Evolutionary conservation across 2,797 vertebrate species (phyloP).

Genomic region (Euphonia xanthogaster): DNA sequence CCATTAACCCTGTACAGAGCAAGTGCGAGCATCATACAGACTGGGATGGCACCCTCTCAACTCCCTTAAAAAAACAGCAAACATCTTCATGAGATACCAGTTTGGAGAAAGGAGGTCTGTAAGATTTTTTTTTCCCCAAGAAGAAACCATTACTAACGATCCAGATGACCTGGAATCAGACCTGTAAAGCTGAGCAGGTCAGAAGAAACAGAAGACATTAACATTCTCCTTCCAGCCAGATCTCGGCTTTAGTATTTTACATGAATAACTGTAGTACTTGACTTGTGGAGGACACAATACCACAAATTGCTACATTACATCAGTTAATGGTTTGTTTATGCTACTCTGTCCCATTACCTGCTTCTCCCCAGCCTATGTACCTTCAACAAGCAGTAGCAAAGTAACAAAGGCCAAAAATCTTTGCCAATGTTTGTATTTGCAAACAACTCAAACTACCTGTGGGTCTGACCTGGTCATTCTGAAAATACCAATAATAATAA

Average conservation of each 20-base stretch:
- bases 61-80: not conserved
- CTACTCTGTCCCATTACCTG: not conserved
- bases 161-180: not conserved
- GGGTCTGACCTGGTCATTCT: not conserved
- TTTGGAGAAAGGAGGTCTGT: not conserved
- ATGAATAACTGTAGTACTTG: not conserved
- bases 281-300: not conserved
- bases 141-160: not conserved
- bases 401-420: not conserved
- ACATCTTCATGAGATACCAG: not conserved
- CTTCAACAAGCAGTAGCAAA: not conserved
- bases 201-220: not conserved
- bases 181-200: not conserved
- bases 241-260: not conserved
- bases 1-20: not conserved
- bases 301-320: not conserved
- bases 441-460: not conserved
- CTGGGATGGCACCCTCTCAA: not conserved
- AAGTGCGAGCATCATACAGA: accelerated
- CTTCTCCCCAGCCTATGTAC: not conserved
- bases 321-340: not conserved
- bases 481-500: not conserved
- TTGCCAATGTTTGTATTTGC: not conserved
- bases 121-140: not conserved
- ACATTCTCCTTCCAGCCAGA: not conserved